These are phyloP conservation scores for Maniola jurtina DNA, from an alignment of 1,140 invertebrate species.

Conservation along the genomic window DNA sequence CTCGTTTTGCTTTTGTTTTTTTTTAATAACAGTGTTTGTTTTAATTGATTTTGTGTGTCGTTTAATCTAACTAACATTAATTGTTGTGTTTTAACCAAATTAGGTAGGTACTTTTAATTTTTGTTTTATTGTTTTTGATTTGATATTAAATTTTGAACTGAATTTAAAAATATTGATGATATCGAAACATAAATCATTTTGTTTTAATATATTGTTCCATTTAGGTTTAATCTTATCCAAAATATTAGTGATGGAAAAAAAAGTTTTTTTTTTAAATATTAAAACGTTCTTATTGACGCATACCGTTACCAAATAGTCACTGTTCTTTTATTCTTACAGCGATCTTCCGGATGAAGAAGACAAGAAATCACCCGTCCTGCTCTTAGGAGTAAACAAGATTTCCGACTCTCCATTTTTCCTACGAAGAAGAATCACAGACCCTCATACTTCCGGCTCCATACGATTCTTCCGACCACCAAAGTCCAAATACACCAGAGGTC, in stretches of 20 bases:
- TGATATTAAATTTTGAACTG: too few relatives aligned
- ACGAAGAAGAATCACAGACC: conserved; percentile 57
- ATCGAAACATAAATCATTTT: too few relatives aligned
- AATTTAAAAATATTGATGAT: too few relatives aligned
- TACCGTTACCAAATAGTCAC: neutral
- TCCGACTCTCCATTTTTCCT: conserved; percentile 66
- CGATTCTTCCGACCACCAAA: conserved; percentile 69
- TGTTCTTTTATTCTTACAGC: conserved; percentile 54
- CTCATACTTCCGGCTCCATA: conserved; percentile 60
- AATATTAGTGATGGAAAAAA: neutral
- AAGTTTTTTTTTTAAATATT: too few relatives aligned
- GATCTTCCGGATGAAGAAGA: conserved; percentile 73
- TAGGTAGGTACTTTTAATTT: neutral
- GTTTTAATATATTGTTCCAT: neutral
- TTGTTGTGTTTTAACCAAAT: conserved; percentile 1
- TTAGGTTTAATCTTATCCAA: neutral
- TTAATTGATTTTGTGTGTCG: conserved; percentile 9
- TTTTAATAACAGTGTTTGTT: conserved; percentile 9
- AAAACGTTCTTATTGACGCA: neutral
- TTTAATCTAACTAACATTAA: conserved; percentile 7
- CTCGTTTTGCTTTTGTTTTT: conserved; percentile 15
- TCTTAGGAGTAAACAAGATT: conserved; percentile 71
- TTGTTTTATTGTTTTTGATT: neutral
- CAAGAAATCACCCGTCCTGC: conserved; percentile 70
- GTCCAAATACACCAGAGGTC: conserved; percentile 68